These are phyloP conservation scores for Manacus vitellinus DNA, from an alignment of 2,113 vertebrate species.

Conservation along the genomic window DNA sequence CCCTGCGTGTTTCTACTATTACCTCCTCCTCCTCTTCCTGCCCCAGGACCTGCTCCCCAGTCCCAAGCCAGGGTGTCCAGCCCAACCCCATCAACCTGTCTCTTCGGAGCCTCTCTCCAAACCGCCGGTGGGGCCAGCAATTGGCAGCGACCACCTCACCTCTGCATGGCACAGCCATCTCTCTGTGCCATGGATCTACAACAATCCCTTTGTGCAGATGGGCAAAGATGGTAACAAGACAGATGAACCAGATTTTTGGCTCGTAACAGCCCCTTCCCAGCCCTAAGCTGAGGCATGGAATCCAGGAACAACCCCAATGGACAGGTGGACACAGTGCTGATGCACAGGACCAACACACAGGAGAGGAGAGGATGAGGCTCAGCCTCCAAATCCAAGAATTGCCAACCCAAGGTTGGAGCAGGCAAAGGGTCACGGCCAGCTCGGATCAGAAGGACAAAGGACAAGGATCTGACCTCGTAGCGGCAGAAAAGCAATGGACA, in stretches of 20 bases:
- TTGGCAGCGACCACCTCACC: background rate
- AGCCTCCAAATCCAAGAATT: background rate
- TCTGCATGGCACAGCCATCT: background rate
- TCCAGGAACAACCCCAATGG: background rate
- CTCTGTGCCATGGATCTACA: background rate
- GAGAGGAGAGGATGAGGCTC: background rate
- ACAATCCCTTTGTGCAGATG: background rate
- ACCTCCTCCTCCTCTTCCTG: background rate
- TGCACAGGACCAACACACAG: fast-evolving
- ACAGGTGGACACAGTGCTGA: fast-evolving
- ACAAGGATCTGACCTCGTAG: background rate
- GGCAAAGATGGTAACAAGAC: background rate
- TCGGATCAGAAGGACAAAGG: background rate
- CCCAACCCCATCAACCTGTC: background rate
- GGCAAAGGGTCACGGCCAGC: fast-evolving
- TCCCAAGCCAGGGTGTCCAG: background rate
- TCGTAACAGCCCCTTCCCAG: background rate
- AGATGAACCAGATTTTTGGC: background rate
- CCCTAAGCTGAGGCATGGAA: background rate
- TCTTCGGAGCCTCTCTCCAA: background rate
- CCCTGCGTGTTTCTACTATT: background rate
- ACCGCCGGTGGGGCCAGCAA: fast-evolving
- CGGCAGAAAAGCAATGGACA: fast-evolving
- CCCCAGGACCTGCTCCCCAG: background rate
- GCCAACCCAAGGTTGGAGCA: fast-evolving